A percentile compares a stretch with the other conserved stretches of the same genome.
Conservation (phyloP, 1,140 invertebrate species). For the Drosophila mojavensis region DNA sequence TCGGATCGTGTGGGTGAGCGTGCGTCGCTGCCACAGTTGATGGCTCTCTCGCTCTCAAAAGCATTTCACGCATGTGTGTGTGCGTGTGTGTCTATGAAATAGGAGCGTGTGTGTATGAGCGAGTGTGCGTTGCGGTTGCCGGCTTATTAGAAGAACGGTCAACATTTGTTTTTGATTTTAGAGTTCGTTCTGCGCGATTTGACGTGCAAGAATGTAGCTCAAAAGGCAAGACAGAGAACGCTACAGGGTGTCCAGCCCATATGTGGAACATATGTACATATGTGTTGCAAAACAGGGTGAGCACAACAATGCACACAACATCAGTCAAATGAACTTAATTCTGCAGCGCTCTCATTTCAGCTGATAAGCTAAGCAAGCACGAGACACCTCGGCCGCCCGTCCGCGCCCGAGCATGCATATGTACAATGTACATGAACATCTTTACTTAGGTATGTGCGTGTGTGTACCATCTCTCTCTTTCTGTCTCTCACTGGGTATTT, state of each 20-base stretch:
- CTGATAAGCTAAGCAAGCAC: slow-evolving; percentile 48
- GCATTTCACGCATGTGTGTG: background rate
- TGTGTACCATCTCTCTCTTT: slow-evolving; percentile 11
- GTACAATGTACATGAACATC: background rate
- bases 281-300: slow-evolving; percentile 40
- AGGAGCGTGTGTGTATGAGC: background rate
- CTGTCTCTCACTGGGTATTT: slow-evolving; percentile 26
- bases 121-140: slow-evolving; percentile 36
- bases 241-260: slow-evolving; percentile 57
- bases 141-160: slow-evolving; percentile 60
- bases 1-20: slow-evolving; percentile 54
- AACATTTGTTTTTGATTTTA: slow-evolving; percentile 62
- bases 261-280: slow-evolving; percentile 25
- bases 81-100: slow-evolving; percentile 1
- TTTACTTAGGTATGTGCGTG: background rate
- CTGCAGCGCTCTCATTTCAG: slow-evolving; percentile 36
- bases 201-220: slow-evolving; percentile 63
- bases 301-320: background rate
- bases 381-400: background rate
- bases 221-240: slow-evolving; percentile 29
- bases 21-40: slow-evolving; percentile 29
- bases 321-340: slow-evolving; percentile 18
- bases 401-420: background rate
- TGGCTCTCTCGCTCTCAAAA: slow-evolving; percentile 6
- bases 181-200: slow-evolving; percentile 45